Evolutionary conservation across 2,113 vertebrate genomes (phyloP), one percentile per base, ranked within the genome.

Genomic region (Ranitomeya variabilis): DNA sequence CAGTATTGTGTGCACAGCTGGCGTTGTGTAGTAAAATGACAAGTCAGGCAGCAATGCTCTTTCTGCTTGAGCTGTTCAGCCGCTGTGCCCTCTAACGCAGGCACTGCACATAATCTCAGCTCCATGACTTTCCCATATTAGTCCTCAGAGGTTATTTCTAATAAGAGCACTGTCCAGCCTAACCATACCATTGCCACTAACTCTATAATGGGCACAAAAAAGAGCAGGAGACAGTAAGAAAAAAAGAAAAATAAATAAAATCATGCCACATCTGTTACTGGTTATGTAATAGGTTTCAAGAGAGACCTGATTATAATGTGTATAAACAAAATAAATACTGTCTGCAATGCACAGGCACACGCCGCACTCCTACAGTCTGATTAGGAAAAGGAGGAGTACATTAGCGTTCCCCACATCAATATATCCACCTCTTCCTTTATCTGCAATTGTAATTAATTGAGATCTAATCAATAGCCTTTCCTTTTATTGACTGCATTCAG

Each of bases 391-490:
- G 81, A 62, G 71, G 69, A 84, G 87, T 89, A 89, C 67, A 89
- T 89, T 89, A 89, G 87, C 62, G 14, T 31, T 77, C 54, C 60
- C 74, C 52, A 23, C 62, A 67, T 85, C 87, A 64, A 85, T 85
- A 85, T 85, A 79, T 78, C 82, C 87, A 78, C 87, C 82, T 84
- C 87, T 85, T 62, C 62, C 64, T 89, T 89, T 85, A 89, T 89
- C 82, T 79, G 71, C 87, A 89, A 89, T 83, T 89, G 82, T 89
- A 89, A 89, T 85, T 89, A 89, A 89, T 85, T 67, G 87, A 89
- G 81, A 62, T 51, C 52, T 79, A 85, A 89, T 89, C 87, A 89
- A 89, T 89, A 89, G 51, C 60, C 74, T 85, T 89, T 85, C 62
- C 82, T 89, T 85, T 85, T 89, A 89, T 85, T 89, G 87, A 89